Percentiles rank a stretch among this genome's conserved stretches.
These are phyloP conservation scores for Rhinoderma darwinii DNA, from an alignment of 2,113 vertebrate genomes.

Conservation along the genomic window DNA sequence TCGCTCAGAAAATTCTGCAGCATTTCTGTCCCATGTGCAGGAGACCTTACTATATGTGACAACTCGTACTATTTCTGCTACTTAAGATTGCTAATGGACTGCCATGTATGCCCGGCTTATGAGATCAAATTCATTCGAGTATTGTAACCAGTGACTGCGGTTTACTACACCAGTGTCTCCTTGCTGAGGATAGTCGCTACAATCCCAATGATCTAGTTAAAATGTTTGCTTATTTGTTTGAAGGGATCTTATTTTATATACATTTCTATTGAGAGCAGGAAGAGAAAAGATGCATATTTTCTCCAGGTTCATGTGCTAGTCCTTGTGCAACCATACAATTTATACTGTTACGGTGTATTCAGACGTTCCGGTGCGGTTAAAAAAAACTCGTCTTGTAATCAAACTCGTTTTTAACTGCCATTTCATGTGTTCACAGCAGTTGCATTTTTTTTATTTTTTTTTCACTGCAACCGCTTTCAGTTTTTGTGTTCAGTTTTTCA, in stretches of 20 bases:
- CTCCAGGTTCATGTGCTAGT: background rate
- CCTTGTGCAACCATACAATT: background rate
- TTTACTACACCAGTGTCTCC: constrained; percentile 61
- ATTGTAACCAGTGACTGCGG: background rate
- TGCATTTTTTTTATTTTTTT: too few relatives aligned
- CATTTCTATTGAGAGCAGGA: background rate
- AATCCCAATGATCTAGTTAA: background rate
- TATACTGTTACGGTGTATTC: background rate
- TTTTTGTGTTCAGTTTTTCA: too few relatives aligned
- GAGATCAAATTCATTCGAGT: background rate
- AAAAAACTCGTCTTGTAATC: too few relatives aligned
- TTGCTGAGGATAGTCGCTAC: background rate
- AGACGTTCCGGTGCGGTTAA: too few relatives aligned
- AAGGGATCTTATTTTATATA: constrained; percentile 8
- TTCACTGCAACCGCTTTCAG: too few relatives aligned
- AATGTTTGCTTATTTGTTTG: background rate
- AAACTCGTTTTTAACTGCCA: too few relatives aligned
- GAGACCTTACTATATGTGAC: background rate
- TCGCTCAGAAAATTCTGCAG: too few relatives aligned
- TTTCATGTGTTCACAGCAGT: too few relatives aligned
- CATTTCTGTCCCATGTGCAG: too few relatives aligned
- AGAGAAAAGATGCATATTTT: background rate
- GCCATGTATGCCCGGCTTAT: background rate
- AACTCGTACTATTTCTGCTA: background rate
- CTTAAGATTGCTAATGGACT: background rate